Conservation (phyloP, 2,888 invertebrate species). For the Lutraria lutraria region DNA sequence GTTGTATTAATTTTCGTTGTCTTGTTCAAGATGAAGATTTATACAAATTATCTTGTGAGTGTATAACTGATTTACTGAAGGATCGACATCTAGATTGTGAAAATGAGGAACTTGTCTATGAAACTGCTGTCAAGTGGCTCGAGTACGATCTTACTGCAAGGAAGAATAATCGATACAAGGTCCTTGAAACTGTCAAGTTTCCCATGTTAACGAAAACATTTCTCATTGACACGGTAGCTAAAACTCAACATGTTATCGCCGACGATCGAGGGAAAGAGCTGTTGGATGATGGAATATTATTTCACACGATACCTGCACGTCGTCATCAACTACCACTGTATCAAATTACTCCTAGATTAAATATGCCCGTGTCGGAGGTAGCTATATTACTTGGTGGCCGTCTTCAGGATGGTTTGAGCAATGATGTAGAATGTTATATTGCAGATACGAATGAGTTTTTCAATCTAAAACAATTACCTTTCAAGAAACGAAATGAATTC, state of each 20-base stretch:
- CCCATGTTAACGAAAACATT: conserved; percentile 79
- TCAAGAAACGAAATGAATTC: conserved; percentile 83
- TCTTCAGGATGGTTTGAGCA: conserved; percentile 81
- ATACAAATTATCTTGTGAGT: conserved; percentile 78
- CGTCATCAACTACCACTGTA: conserved; percentile 80
- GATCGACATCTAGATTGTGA: conserved; percentile 79
- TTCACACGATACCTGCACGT: conserved; percentile 81
- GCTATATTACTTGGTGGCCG: conserved; percentile 82
- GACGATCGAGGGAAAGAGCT: conserved; percentile 80
- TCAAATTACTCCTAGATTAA: conserved; percentile 81
- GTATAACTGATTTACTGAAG: conserved; percentile 79
- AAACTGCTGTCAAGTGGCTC: conserved; percentile 80
- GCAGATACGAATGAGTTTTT: conserved; percentile 79
- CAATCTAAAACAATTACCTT: conserved; percentile 80
- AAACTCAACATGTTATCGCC: conserved; percentile 72
- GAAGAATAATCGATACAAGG: conserved; percentile 70
- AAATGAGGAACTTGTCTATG: conserved; percentile 80
- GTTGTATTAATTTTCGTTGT: conserved; percentile 78
- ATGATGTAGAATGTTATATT: conserved; percentile 82
- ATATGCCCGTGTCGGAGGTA: conserved; percentile 77
- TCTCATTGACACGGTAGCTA: conserved; percentile 78
- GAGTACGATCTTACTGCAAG: conserved; percentile 74
- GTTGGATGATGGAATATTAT: conserved; percentile 79
- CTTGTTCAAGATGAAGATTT: conserved; percentile 81
- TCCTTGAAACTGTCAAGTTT: conserved; percentile 82